Percentiles rank a stretch among this genome's conserved stretches.
phyloP scores from a whole-genome alignment of 2,113 vertebrate genomes.

The Gallinago paraguaiae region DNA sequence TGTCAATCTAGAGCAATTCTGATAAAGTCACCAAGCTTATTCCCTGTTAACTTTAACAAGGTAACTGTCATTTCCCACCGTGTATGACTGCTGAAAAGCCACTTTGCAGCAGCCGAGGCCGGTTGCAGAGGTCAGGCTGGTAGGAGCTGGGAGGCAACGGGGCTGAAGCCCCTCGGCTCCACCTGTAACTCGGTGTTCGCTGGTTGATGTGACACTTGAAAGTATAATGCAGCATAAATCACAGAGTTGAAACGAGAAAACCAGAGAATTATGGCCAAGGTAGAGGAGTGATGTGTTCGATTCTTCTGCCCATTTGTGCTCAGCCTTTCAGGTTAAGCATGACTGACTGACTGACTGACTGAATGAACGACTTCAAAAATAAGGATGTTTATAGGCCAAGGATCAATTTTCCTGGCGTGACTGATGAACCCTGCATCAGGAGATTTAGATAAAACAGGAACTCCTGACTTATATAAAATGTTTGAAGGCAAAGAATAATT shows the following conservation, averaged over 20 bases:
- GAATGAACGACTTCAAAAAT: neutral
- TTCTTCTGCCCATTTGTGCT: neutral
- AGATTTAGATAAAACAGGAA: constrained; percentile 17
- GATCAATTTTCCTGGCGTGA: constrained; percentile 17
- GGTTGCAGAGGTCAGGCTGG: neutral
- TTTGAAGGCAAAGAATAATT: constrained; percentile 26
- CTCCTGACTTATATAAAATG: neutral
- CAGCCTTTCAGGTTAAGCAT: neutral
- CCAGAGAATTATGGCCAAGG: neutral
- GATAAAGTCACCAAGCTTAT: neutral
- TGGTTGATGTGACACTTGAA: neutral
- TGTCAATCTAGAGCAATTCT: neutral
- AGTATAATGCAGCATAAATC: neutral
- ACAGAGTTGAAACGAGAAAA: neutral
- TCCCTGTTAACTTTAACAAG: neutral
- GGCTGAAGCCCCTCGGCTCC: neutral
- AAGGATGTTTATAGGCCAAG: neutral
- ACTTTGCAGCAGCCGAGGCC: neutral
- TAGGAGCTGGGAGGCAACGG: neutral
- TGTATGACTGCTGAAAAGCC: neutral
- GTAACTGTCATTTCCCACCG: neutral
- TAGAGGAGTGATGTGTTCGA: neutral
- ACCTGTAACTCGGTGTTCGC: neutral
- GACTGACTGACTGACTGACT: neutral
- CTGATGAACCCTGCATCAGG: neutral